Evolutionary conservation across 2,797 vertebrate species (phyloP).

Genomic region (Leucoraja ocellata): DNA sequence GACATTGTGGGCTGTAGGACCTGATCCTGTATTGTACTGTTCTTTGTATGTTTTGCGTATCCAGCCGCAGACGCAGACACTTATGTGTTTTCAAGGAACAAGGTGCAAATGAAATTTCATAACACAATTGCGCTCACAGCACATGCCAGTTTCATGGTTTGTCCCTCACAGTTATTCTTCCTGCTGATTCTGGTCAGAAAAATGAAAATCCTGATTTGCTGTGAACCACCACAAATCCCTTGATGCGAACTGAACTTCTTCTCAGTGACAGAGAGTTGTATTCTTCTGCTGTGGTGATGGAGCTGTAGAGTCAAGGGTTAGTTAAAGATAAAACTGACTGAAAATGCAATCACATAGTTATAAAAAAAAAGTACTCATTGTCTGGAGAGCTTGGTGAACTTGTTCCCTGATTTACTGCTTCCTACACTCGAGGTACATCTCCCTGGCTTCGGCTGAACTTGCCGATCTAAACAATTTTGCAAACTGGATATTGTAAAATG

Average conservation of each 20-base stretch:
- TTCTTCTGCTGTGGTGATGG: background rate
- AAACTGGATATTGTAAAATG: background rate
- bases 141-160: background rate
- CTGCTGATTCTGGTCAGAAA: background rate
- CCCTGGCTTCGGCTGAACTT: background rate
- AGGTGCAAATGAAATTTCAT: background rate
- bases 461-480: background rate
- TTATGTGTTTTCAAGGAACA: background rate
- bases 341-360: background rate
- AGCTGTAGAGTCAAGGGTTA: background rate
- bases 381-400: background rate
- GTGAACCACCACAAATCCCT: background rate
- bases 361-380: background rate
- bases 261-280: background rate
- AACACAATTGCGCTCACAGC: background rate
- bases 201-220: background rate
- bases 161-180: background rate
- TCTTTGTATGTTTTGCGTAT: too few relatives aligned
- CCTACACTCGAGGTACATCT: background rate
- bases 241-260: background rate
- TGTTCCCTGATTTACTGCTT: background rate
- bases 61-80: too few relatives aligned
- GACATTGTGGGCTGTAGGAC: too few relatives aligned
- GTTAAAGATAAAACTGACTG: background rate
- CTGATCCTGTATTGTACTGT: too few relatives aligned